Evolutionary conservation across 2,113 vertebrate species (phyloP), one percentile per base, ranked within the genome.

Genomic region (Burhinus bistriatus): DNA sequence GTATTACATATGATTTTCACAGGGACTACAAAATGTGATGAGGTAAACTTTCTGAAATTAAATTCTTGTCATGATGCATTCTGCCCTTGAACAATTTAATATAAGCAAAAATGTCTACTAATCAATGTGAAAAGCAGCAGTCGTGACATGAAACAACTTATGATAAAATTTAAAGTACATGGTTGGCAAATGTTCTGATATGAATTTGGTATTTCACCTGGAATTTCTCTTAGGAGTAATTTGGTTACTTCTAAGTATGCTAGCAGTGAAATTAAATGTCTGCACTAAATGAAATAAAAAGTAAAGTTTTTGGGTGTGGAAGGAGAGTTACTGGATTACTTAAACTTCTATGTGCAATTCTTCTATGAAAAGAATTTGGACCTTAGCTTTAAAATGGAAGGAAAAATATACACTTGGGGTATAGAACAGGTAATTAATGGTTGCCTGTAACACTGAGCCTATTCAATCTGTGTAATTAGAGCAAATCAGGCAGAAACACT

Each of bases 341-440:
- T 92, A 15, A 89, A 66, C 54, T 85, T 91, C 13, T 29, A 0
- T 17, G 13, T 95, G n/a, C 27, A 83, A 15, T 71, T 83, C 36
- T 87, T 96, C 61, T 30, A 75, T 9, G 8, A 47, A 52, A 61
- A 84, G 5, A 36, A 64, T 97, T 90, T 87, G 49, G 72, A 87
- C 51, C 58, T 96, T 96, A 95, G 84, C 76, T 96, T 93, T 92
- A 95, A 95, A 97, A 95, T 49, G 65, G 51, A 87, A 80, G 78
- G 78, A 76, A 96, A 95, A 97, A 92, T 83, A 90, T 49, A 80
- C 47, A 84, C 82, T 97, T 97, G 62, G 57, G 51, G 79, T 96
- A 96, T 73, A 89, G 92, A 97, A 95, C 86, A 96, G 91, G 94
- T 98, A 97, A 98, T 97, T 98, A 97, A 95, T 42, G 95, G 96